phyloP scores from a whole-genome alignment of 2,797 vertebrate genomes.

The Eospalax fontanierii region DNA sequence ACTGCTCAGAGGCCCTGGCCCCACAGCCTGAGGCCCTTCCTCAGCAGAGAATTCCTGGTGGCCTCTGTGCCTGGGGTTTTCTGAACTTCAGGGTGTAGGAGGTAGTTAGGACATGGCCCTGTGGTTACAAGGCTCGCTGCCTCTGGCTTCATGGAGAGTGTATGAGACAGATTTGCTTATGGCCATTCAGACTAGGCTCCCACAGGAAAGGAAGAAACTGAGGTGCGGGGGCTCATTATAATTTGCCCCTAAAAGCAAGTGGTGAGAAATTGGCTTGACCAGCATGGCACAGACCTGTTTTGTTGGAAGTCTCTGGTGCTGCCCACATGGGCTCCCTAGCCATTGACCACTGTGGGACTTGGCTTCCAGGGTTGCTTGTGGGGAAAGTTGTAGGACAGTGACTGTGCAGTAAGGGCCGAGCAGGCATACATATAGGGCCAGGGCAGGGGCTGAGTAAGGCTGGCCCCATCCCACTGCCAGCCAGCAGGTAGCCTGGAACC shows the following conservation, averaged over 20 bases:
- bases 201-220: neutral
- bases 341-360: neutral
- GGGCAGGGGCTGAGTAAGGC: neutral
- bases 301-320: neutral
- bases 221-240: neutral
- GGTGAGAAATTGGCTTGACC: neutral
- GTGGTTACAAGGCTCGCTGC: neutral
- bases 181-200: neutral
- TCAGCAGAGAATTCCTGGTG: neutral
- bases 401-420: neutral
- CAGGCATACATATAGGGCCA: neutral
- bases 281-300: neutral
- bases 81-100: neutral
- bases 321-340: neutral
- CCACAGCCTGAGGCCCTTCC: neutral
- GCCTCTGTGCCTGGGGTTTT: neutral
- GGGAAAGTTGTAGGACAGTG: neutral
- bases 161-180: neutral
- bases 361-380: neutral
- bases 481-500: neutral
- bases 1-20: neutral
- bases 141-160: neutral
- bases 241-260: neutral
- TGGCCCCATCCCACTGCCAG: neutral
- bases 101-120: neutral